Conservation (phyloP, 2,888 invertebrate species). For the Folsomia manolachei region DNA sequence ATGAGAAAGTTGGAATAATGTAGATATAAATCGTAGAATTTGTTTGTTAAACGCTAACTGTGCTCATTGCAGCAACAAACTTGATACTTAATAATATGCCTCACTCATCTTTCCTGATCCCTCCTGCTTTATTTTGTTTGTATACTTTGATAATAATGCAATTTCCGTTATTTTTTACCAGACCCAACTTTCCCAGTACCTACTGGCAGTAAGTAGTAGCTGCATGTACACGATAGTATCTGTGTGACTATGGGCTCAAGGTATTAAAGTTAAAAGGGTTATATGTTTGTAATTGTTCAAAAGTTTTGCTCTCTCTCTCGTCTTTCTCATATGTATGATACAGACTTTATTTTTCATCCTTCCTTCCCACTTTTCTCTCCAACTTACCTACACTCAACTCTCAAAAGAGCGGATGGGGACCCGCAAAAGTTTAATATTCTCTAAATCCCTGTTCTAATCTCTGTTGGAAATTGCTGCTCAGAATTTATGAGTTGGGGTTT, state of each 20-base stretch:
- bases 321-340: background rate
- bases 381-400: background rate
- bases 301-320: background rate
- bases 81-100: too few species aligned
- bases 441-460: conserved; percentile 18
- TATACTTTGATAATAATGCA: background rate
- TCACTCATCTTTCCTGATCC: too few species aligned
- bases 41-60: too few species aligned
- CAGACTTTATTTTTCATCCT: background rate
- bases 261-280: too few species aligned
- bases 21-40: too few species aligned
- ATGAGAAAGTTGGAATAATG: background rate
- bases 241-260: too few species aligned
- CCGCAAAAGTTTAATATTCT: conserved; percentile 20
- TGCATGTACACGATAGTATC: too few species aligned
- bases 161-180: background rate
- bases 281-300: background rate
- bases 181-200: too few species aligned
- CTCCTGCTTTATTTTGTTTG: background rate
- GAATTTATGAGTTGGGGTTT: background rate
- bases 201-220: too few species aligned
- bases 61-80: too few species aligned
- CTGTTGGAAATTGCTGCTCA: conserved; percentile 10
- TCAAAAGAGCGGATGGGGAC: conserved; percentile 6
- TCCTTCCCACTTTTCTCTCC: background rate